These are phyloP conservation scores for Diabrotica balteata DNA, from an alignment of 2,888 invertebrate species.

Conservation along the genomic window DNA sequence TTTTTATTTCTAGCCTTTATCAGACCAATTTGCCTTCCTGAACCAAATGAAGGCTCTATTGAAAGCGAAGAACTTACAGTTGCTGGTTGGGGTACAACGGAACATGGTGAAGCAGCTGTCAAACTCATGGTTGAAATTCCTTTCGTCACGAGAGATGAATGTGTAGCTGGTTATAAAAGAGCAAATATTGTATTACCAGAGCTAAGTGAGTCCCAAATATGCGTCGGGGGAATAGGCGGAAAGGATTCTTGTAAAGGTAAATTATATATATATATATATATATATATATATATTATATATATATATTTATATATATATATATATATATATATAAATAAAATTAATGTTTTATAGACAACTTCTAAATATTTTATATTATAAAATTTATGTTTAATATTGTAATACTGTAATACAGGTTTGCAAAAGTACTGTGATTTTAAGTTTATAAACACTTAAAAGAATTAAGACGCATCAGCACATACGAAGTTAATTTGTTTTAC, in stretches of 20 bases:
- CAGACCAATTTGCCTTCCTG: slow-evolving; percentile 54
- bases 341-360: too few relatives aligned
- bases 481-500: too few relatives aligned
- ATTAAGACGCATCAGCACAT: too few relatives aligned
- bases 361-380: too few relatives aligned
- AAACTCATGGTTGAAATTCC: slow-evolving; percentile 70
- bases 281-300: too few relatives aligned
- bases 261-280: too few relatives aligned
- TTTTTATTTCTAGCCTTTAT: slow-evolving; percentile 44
- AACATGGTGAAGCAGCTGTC: slow-evolving; percentile 54
- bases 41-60: slow-evolving; percentile 42
- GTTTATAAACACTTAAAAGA: too few relatives aligned
- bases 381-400: too few relatives aligned
- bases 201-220: slow-evolving; percentile 43
- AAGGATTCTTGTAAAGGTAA: slow-evolving; percentile 72
- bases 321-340: too few relatives aligned
- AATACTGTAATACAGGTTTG: too few relatives aligned
- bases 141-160: slow-evolving; percentile 63
- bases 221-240: slow-evolving; percentile 54
- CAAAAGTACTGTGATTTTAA: too few relatives aligned
- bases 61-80: slow-evolving; percentile 51
- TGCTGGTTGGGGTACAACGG: slow-evolving; percentile 58
- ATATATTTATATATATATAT: too few relatives aligned
- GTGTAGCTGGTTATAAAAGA: slow-evolving; percentile 46
- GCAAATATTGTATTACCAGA: not conserved